A percentile compares a stretch with the other conserved stretches of the same genome.
Conservation (phyloP, 2,888 invertebrate species). For the Exephanes ischioxanthus region DNA sequence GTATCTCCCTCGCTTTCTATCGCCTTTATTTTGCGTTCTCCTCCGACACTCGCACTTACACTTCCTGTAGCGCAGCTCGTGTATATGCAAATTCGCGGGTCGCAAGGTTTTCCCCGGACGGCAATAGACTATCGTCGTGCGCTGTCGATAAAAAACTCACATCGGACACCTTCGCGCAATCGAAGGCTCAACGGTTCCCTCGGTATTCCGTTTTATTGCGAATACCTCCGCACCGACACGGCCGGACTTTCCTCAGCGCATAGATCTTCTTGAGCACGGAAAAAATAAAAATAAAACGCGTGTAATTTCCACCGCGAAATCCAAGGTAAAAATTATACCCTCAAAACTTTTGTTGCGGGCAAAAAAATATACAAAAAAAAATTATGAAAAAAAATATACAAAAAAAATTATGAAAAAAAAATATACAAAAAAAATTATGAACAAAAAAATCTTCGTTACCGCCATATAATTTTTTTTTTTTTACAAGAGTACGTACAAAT, state of each 20-base stretch:
- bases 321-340: not conserved
- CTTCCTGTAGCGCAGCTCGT: not conserved
- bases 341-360: not conserved
- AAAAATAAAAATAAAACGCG: not conserved
- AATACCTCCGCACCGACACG: not conserved
- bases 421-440: not conserved
- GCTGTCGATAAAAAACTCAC: slow-evolving; percentile 8
- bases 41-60: slow-evolving; percentile 1
- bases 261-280: not conserved
- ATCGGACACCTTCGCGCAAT: slow-evolving; percentile 5
- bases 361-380: not conserved
- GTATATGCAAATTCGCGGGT: slow-evolving; percentile 19
- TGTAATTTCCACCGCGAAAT: not conserved
- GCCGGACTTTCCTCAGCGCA: not conserved
- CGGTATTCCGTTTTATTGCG: slow-evolving; percentile 4
- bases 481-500: no score
- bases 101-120: slow-evolving; percentile 1
- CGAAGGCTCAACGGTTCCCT: not conserved
- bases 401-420: not conserved
- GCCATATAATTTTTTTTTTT: no score
- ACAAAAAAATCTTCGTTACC: not conserved
- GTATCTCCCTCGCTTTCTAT: slow-evolving; percentile 7
- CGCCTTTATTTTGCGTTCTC: slow-evolving; percentile 23
- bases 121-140: slow-evolving; percentile 10
- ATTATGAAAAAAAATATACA: not conserved